Conservation (phyloP, 2,797 vertebrate species). For the Knipowitschia caucasica region DNA sequence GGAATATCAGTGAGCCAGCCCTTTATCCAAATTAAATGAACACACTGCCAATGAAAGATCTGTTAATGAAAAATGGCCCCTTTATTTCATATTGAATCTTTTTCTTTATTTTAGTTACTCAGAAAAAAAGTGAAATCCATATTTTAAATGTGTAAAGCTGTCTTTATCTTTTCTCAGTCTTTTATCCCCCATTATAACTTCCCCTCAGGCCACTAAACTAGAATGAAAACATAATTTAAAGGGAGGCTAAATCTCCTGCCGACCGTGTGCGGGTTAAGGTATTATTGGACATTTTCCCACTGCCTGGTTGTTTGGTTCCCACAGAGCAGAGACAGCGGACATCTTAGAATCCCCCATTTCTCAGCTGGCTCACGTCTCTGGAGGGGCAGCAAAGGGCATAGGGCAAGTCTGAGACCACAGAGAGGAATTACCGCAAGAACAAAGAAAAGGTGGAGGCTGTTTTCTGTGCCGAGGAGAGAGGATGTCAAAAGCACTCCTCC, state of each 20-base stretch:
- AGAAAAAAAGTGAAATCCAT: constrained; percentile 5
- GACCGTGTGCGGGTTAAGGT: constrained; percentile 27
- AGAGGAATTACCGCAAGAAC: constrained; percentile 15
- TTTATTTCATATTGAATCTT: background rate
- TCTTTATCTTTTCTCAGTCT: background rate
- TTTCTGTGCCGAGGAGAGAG: background rate
- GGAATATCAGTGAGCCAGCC: no score
- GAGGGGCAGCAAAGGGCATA: constrained; percentile 12
- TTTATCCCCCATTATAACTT: constrained; percentile 18
- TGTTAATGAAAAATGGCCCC: no score
- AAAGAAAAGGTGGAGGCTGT: constrained; percentile 4
- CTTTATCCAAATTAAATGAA: no score
- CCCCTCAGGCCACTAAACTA: constrained; percentile 18
- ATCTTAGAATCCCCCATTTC: constrained; percentile 33
- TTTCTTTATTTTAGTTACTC: background rate
- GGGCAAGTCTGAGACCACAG: background rate
- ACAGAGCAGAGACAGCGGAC: constrained; percentile 16
- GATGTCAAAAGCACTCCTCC: no score
- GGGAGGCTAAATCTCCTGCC: constrained; percentile 7
- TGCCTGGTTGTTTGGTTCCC: constrained; percentile 35
- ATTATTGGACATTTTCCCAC: constrained; percentile 45
- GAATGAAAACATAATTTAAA: constrained; percentile 30
- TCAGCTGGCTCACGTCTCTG: constrained; percentile 19
- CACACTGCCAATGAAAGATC: no score
- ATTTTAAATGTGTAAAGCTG: background rate